Evolutionary conservation across 1,140 invertebrate genomes (phyloP), one percentile per base, ranked within the genome.

Genomic region (Papilio polyxenes): DNA sequence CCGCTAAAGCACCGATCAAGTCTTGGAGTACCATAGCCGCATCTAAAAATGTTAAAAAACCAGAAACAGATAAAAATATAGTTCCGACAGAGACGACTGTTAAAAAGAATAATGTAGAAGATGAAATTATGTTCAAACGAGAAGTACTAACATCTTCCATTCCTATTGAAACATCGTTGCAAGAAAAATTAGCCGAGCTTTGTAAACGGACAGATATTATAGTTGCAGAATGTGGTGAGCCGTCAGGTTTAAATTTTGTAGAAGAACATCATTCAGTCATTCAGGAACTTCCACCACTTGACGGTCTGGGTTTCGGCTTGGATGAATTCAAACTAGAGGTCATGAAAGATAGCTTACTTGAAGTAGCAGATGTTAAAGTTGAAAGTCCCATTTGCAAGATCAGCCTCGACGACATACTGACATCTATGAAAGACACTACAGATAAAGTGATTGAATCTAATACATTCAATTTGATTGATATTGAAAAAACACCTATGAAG

Each of bases 121-220:
- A 83, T 75, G 83, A 72, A 15, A 77, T 79, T 8, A 79, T 53
- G 72, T 75, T 82, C 81, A 84, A 82, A 80, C 86, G 87, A 78
- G 84, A 87, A 78, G 84, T 83, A 65, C 81, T 78, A 49, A 87
- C 80, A 82, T 88, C 87, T 82, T 85, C 87, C 31, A 88, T 86
- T 62, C 78, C 85, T 81, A 85, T 87, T 37, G 87, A 87, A 74
- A 80, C 91, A 40, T 93, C 91, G 0, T 83, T 94, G 49, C 92
- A 94, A 82, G 91, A 92, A 11, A 94, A 95, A 85, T 82, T 94
- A 13, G 89, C 91, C 23, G 88, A 93, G 74, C 83, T 94, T 31
- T 95, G 93, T 77, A 95, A 95, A 81, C 88, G 91, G 83, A 94
- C 89, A 15, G 94, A 95, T 84, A 93, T 95, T 15, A 91, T 95